These are phyloP conservation scores for Aplysina aerophoba DNA, from an alignment of 37 sponge, comb jelly and placozoan genomes.

Conservation along the genomic window DNA sequence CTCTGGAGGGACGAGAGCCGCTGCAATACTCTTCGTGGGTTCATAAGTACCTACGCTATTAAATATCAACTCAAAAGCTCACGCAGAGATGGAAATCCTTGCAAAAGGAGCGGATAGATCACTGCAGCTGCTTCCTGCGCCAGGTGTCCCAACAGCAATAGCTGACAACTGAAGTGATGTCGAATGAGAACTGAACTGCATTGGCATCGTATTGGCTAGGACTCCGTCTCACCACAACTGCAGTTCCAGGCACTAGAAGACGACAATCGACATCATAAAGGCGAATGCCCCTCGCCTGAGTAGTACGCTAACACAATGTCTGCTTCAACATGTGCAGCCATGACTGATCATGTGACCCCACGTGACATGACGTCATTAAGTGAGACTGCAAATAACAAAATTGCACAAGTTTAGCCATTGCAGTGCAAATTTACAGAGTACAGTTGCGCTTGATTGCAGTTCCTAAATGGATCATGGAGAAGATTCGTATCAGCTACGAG, in stretches of 20 bases:
- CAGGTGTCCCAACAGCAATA: background rate
- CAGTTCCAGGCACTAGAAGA: background rate
- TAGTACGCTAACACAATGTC: background rate
- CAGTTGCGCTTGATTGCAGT: no score
- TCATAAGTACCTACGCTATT: no score
- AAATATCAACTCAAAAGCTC: background rate
- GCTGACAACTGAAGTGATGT: background rate
- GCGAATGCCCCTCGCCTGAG: slow-evolving; percentile 1
- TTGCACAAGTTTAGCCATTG: background rate
- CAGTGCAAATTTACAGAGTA: no score
- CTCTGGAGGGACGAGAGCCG: no score
- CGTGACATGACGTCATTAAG: background rate
- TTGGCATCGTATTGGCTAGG: background rate
- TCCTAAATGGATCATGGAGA: no score
- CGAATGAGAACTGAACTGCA: background rate
- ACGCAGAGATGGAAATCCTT: background rate
- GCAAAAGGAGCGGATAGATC: background rate
- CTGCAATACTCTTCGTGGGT: no score
- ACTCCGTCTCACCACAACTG: background rate
- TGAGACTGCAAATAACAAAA: background rate
- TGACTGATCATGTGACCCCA: slow-evolving; percentile 13
- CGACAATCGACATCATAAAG: background rate
- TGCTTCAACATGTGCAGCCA: background rate
- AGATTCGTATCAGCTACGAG: no score
- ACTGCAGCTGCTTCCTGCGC: background rate